Conservation (phyloP, 2,797 vertebrate genomes). For the Labeo calbasu region DNA sequence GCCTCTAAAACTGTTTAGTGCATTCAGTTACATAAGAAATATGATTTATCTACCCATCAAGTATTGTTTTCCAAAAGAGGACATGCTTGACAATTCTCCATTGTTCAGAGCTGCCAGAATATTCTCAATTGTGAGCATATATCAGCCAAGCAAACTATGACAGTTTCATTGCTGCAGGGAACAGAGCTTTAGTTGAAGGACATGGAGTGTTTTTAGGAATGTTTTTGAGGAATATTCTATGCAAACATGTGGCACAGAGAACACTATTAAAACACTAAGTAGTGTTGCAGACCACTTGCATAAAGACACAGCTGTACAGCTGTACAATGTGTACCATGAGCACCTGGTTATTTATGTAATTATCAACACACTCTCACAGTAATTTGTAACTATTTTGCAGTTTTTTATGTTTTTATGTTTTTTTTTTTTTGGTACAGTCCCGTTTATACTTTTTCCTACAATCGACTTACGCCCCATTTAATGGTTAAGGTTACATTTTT, state of each 20-base stretch:
- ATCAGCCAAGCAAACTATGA: slow-evolving; percentile 4
- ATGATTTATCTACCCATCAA: slow-evolving; percentile 28
- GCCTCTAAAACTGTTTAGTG: not conserved
- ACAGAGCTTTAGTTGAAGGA: slow-evolving; percentile 10
- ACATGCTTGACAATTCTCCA: slow-evolving; percentile 27
- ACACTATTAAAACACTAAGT: not conserved
- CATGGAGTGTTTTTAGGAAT: slow-evolving; percentile 15
- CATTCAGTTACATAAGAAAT: slow-evolving; percentile 12
- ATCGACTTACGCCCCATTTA: not conserved
- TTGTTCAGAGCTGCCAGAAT: slow-evolving; percentile 12
- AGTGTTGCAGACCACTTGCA: slow-evolving; percentile 2
- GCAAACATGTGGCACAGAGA: not conserved
- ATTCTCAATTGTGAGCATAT: not conserved
- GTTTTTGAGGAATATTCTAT: slow-evolving; percentile 23
- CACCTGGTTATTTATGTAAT: not conserved
- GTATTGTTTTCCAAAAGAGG: slow-evolving; percentile 16
- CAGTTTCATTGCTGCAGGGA: slow-evolving; percentile 20
- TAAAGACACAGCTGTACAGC: not conserved
- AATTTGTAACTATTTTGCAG: not conserved
- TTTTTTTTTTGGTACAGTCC: not conserved
- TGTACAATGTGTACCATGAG: too few species aligned
- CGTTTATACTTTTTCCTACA: not conserved
- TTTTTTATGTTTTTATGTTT: too few species aligned
- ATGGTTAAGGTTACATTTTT: not conserved
- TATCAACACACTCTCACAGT: not conserved